phyloP scores from a whole-genome alignment of 2,888 invertebrate genomes.

The Panzeria rudis region DNA sequence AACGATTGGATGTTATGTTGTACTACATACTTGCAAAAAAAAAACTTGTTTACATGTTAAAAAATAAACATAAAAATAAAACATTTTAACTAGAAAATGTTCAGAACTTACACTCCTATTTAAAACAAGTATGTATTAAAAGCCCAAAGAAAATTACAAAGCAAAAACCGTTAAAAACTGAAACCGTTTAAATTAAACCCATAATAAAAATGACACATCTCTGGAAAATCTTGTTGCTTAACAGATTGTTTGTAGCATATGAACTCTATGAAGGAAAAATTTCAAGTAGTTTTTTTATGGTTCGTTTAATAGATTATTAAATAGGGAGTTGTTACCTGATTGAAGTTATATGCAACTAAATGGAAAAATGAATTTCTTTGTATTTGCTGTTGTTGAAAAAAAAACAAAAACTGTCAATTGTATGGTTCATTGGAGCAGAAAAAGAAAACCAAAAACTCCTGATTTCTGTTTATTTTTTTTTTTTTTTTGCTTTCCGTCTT shows the following conservation, averaged over 20 bases:
- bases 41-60: slow-evolving; percentile 38
- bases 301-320: slow-evolving; percentile 44
- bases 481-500: slow-evolving; percentile 26
- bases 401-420: slow-evolving; percentile 66
- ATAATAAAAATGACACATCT: slow-evolving; percentile 21
- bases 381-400: slow-evolving; percentile 17
- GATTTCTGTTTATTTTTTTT: slow-evolving; percentile 13
- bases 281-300: slow-evolving; percentile 48
- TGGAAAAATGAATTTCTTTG: slow-evolving; percentile 34
- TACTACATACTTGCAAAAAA: not conserved
- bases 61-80: not conserved
- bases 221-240: slow-evolving; percentile 29
- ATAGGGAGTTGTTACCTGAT: slow-evolving; percentile 44
- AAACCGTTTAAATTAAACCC: slow-evolving; percentile 14
- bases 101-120: not conserved
- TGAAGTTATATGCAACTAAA: not conserved
- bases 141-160: not conserved
- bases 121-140: not conserved
- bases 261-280: slow-evolving; percentile 19
- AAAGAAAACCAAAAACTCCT: slow-evolving; percentile 52
- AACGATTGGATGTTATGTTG: too few relatives aligned
- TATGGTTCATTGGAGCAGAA: slow-evolving; percentile 72
- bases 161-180: slow-evolving; percentile 35
- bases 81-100: slow-evolving; percentile 10
- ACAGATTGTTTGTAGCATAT: not conserved